Base-by-base conservation (phyloP, 2,113 vertebrate genomes). In the Urocynchramus pylzowi region DNA sequence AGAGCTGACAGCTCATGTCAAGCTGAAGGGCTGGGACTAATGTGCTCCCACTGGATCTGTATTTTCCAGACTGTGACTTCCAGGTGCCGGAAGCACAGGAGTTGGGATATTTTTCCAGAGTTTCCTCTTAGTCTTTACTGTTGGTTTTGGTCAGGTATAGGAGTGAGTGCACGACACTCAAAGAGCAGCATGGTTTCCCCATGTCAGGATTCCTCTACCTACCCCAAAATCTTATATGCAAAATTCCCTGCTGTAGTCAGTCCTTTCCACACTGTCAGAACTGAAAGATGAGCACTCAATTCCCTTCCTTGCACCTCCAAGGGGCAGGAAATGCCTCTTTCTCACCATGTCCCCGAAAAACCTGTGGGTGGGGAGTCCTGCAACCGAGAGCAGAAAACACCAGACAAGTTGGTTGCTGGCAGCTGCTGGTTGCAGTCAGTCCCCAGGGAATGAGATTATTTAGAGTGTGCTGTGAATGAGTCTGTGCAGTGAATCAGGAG, bases 151-250 rank as follows among this genome's bases (percentile, higher is more conserved):
- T 41, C 50, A 74, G 39, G 35, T 53, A 13, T 8, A 61, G 24
- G 70, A 57, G 17, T 13, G 41, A 80, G 5, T 16, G 23, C n/a
- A 21, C 0, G 0, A 31, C 24, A n/a, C 16, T 44, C 3, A 11
- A 16, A 56, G 30, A 65, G 49, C 44, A 89, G 21, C 52, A 37
- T 16, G 0, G 0, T 69, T 91, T 79, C 35, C 16, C 37, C 11
- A 2, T 7, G 11, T 41, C 67, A 73, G 22, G 52, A 63, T 74
- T 89, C 49, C 33, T 85, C 54, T 59, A 9, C 23, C 33, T 54
- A 50, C 20, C 14, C 15, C 16, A 57, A 50, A 73, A 83, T 12
- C 2, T 53, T 47, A 20, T 6, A 42, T 44, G 30, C 26, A 83
- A 61, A 85, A 73, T 54, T n/a, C 52, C 15, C 42, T 57, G n/a